A percentile compares a stretch with the other conserved stretches of the same genome.
These are phyloP conservation scores for Galago senegalensis DNA, from an alignment of 2,797 vertebrate species.

Conservation along the genomic window DNA sequence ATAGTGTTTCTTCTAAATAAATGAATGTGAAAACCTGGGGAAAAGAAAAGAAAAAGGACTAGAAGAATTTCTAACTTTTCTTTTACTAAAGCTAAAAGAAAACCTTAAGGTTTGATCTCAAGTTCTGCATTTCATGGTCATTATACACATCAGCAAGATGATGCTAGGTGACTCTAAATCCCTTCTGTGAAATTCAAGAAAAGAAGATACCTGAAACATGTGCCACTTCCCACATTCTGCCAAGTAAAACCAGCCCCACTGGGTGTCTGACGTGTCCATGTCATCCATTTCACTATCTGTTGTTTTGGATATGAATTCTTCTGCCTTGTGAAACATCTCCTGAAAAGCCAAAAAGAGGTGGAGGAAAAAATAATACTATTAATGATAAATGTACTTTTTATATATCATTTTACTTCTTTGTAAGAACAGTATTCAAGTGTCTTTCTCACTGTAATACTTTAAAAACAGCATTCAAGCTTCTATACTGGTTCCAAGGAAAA, in stretches of 20 bases:
- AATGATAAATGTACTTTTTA: background rate
- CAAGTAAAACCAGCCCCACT: slow-evolving; percentile 99
- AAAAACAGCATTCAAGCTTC: background rate
- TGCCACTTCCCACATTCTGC: slow-evolving; percentile 99
- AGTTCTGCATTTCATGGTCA: background rate
- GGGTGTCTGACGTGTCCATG: slow-evolving; percentile 97
- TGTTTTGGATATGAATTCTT: slow-evolving; percentile 83
- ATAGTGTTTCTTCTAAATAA: slow-evolving; percentile 28
- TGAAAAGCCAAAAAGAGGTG: slow-evolving; percentile 80
- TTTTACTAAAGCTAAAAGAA: background rate
- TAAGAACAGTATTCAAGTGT: background rate
- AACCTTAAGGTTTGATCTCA: background rate
- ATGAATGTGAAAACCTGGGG: background rate
- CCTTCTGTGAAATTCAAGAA: background rate
- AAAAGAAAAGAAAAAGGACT: background rate
- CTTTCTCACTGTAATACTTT: background rate
- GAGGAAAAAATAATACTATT: slow-evolving; percentile 44
- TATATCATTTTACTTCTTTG: slow-evolving; percentile 43
- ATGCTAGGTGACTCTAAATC: background rate
- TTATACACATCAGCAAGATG: background rate
- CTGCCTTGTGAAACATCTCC: slow-evolving; percentile 87
- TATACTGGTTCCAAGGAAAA: slow-evolving; percentile 40
- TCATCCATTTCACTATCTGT: slow-evolving; percentile 90
- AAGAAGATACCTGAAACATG: slow-evolving; percentile 95
- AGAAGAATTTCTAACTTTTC: background rate